Conservation (phyloP, 2,113 vertebrate species). For the Chinchilla lanigera region DNA sequence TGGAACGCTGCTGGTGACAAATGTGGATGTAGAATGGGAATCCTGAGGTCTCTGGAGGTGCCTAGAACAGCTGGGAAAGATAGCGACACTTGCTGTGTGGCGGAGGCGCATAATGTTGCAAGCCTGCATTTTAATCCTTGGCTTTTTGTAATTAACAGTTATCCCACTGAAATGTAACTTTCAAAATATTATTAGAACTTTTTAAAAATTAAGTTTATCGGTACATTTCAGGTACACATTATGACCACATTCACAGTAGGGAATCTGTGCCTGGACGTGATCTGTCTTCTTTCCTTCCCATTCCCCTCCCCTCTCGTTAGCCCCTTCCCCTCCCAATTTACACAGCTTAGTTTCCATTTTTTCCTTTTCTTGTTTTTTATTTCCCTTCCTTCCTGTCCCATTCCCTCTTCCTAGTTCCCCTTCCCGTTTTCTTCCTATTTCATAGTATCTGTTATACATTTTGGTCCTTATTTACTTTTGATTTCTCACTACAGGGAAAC, state of each 20-base stretch:
- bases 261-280: neutral
- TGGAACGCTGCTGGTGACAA: neutral
- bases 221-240: neutral
- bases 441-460: neutral
- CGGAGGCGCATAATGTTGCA: neutral
- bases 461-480: neutral
- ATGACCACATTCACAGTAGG: neutral
- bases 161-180: neutral
- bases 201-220: neutral
- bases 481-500: neutral
- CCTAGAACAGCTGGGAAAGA: neutral
- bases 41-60: neutral
- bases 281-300: neutral
- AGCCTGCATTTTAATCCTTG: neutral
- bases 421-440: neutral
- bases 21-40: neutral
- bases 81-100: fast-evolving
- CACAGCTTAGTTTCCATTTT: neutral
- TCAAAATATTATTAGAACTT: slow-evolving; percentile 37
- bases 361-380: neutral
- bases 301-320: neutral
- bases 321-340: neutral
- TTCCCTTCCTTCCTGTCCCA: neutral
- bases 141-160: neutral
- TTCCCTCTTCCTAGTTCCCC: neutral